Base-by-base conservation (phyloP, 2,888 invertebrate genomes). In the Yponomeuta plumbellus region DNA sequence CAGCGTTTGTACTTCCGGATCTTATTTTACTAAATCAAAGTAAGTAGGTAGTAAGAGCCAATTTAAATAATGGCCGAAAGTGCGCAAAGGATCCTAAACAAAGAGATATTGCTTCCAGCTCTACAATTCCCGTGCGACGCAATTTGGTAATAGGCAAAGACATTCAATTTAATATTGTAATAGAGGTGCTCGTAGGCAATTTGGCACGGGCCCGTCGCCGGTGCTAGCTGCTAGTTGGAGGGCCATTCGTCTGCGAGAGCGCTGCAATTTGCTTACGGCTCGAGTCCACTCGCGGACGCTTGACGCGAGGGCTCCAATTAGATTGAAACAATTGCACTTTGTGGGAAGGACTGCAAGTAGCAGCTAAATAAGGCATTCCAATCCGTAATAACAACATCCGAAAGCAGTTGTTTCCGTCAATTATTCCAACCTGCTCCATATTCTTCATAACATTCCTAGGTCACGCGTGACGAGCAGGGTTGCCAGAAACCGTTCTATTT, bases 301-400 rank as follows among this genome's bases (percentile, higher is more conserved):
- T 22, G 20, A 59, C 76, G 71, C 71, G 76, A 83, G 81, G 80
- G 85, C 79, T 79, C 87, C 88, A 88, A 88, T 88, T 88, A 88
- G 81, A 77, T 74, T 1, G 81, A 80, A 80, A 82, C 81, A 80
- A 84, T 83, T 82, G 78, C 77, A 77, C 82, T 86, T 87, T 84
- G 34, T 34, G 34, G 34, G 34, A 34, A 34, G 34, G 34, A 34
- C 34, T 34, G 82, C 80, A 81, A 84, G 66, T 67, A 13, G 76
- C 74, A 79, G 80, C 76, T 78, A 78, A 74, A 77, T 81, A 82
- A 81, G 78, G 79, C 78, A 77, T 70, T 72, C 70, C 71, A 73
- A 70, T 75, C 73, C 13, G 22, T 59, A 52, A 52, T 52, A 52
- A 52, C 44, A 52, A 52, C 44, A 52, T 17, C 13, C 5, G 44